These are phyloP conservation scores for Drosophila bocqueti DNA, from an alignment of 1,140 invertebrate genomes.

Conservation along the genomic window DNA sequence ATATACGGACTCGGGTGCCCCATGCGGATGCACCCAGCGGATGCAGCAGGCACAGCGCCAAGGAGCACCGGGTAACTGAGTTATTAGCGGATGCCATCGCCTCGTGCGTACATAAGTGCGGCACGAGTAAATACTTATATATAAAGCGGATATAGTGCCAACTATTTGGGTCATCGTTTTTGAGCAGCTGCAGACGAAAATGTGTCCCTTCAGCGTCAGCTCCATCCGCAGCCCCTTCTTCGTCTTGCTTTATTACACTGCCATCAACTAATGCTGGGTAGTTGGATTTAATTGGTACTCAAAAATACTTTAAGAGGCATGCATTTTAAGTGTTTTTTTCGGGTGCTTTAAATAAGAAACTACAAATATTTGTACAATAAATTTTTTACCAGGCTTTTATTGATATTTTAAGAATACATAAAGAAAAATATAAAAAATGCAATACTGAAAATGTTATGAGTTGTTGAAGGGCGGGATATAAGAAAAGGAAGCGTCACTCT, in stretches of 20 bases:
- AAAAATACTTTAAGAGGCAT: no score
- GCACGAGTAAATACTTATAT: conserved; percentile 27
- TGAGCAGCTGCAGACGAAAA: conserved; percentile 48
- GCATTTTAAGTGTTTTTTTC: no score
- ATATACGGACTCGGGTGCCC: conserved; percentile 4
- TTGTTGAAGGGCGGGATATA: no score
- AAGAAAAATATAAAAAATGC: no score
- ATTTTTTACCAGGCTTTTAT: no score
- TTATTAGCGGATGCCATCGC: conserved; percentile 67
- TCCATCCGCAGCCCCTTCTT: background rate
- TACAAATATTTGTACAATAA: no score
- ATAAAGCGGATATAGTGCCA: conserved; percentile 33
- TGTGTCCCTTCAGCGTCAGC: conserved; percentile 24
- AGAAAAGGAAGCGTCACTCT: no score
- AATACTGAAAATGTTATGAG: no score
- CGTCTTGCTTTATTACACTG: conserved; percentile 1
- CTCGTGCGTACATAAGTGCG: conserved; percentile 34
- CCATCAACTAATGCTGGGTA: background rate
- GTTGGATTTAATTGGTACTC: background rate
- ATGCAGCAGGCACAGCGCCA: conserved; percentile 56
- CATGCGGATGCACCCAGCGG: conserved; percentile 13
- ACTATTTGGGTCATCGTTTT: conserved; percentile 69
- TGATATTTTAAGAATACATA: no score
- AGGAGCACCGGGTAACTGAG: conserved; percentile 60
- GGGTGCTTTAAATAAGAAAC: no score